Evolutionary conservation across 2,797 vertebrate species (phyloP).

Genomic region (Tragopan temminckii): DNA sequence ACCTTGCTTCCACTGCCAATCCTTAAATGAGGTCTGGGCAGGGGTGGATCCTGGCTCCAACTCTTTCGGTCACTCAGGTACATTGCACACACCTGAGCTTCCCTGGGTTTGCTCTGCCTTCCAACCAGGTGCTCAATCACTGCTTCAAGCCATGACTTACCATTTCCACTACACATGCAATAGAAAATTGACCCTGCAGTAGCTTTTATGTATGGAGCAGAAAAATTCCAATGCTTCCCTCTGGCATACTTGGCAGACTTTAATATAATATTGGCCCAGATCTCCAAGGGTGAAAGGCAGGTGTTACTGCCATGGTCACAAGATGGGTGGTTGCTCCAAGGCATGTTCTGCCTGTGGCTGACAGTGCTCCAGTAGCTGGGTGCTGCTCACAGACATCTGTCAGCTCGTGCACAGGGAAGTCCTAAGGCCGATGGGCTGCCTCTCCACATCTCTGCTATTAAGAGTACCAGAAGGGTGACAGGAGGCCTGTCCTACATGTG

Average conservation of each 20-base stretch:
- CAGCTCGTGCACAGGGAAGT: not conserved
- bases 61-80: too few species aligned
- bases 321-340: not conserved
- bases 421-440: conserved; percentile 21
- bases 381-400: conserved; percentile 22
- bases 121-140: too few species aligned
- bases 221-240: not conserved
- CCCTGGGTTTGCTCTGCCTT: too few species aligned
- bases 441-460: not conserved
- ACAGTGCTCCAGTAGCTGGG: not conserved
- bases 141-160: too few species aligned
- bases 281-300: not conserved
- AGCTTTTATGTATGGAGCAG: accelerated
- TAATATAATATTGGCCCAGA: accelerated
- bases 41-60: too few species aligned
- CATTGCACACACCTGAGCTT: too few species aligned
- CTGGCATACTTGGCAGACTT: not conserved
- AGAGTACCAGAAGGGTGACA: not conserved
- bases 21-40: too few species aligned
- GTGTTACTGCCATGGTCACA: not conserved
- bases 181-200: accelerated
- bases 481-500: not conserved
- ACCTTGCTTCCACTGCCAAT: too few species aligned
- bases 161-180: not conserved
- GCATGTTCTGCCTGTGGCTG: not conserved